Conservation (phyloP, 2,888 invertebrate species). For the Nymphalis urticae region DNA sequence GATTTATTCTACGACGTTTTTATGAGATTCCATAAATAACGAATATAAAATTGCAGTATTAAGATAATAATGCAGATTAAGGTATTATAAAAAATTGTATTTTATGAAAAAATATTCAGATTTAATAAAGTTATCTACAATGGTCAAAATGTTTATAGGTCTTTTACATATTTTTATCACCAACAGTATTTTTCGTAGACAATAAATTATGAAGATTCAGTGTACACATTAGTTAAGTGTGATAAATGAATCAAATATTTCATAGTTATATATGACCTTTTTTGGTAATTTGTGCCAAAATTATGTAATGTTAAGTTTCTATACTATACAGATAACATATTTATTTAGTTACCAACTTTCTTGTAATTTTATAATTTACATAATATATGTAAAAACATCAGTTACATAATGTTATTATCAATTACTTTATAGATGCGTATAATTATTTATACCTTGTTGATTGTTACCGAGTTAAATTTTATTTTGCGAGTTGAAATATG, state of each 20-base stretch:
- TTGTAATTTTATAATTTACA: constrained; percentile 32
- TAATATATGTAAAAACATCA: constrained; percentile 4
- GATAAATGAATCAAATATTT: constrained; percentile 26
- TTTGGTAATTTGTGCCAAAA: constrained; percentile 70
- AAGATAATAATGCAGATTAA: constrained; percentile 18
- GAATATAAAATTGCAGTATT: constrained; percentile 34
- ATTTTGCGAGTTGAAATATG: constrained; percentile 9
- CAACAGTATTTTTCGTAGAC: constrained; percentile 31
- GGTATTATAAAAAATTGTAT: constrained; percentile 8
- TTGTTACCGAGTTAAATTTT: constrained; percentile 24
- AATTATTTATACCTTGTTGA: constrained; percentile 12
- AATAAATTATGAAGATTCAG: constrained; percentile 22
- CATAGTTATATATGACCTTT: constrained; percentile 33
- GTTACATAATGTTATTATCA: constrained; percentile 23
- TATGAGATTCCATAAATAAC: constrained; percentile 34
- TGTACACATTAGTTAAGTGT: constrained; percentile 9
- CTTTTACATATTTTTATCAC: constrained; percentile 10
- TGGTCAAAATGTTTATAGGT: background rate
- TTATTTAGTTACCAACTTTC: constrained; percentile 50
- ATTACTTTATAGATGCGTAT: constrained; percentile 18
- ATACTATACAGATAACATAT: constrained; percentile 45
- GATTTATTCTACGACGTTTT: constrained; percentile 4
- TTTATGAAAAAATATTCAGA: background rate
- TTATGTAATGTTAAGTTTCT: constrained; percentile 48
- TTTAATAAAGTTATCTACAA: background rate